Conservation (phyloP, 2,888 invertebrate genomes). For the Phaedon cochleariae region DNA sequence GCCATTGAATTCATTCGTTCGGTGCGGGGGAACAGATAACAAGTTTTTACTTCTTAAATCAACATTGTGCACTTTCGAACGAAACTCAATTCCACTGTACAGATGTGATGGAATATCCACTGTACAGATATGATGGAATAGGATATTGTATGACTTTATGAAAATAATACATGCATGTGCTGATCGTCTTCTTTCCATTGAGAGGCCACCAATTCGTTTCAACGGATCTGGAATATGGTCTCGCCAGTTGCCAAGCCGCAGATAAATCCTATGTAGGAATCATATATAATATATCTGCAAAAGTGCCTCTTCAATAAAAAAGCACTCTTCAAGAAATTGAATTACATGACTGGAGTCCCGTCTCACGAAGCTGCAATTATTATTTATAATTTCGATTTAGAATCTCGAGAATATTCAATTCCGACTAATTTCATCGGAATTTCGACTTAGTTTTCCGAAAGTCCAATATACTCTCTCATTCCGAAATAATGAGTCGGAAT, state of each 20-base stretch:
- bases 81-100: neutral
- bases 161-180: neutral
- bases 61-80: neutral
- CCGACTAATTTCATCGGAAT: too few species aligned
- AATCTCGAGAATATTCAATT: too few species aligned
- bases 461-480: too few species aligned
- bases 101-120: neutral
- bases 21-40: neutral
- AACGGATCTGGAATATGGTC: neutral
- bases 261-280: neutral
- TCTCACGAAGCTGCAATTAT: too few species aligned
- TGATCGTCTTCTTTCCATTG: neutral
- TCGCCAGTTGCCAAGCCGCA: neutral
- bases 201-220: neutral
- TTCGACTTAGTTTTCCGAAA: too few species aligned
- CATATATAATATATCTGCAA: too few species aligned
- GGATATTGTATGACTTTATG: neutral
- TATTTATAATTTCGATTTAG: too few species aligned
- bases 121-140: neutral
- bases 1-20: neutral
- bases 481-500: too few species aligned
- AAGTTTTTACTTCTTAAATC: neutral
- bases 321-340: too few species aligned
- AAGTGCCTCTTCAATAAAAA: too few species aligned
- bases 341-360: too few species aligned